A percentile compares a stretch with the other conserved stretches of the same genome.
Evolutionary conservation across 2,888 invertebrate species (phyloP).

Genomic region (Elysia crispata): DNA sequence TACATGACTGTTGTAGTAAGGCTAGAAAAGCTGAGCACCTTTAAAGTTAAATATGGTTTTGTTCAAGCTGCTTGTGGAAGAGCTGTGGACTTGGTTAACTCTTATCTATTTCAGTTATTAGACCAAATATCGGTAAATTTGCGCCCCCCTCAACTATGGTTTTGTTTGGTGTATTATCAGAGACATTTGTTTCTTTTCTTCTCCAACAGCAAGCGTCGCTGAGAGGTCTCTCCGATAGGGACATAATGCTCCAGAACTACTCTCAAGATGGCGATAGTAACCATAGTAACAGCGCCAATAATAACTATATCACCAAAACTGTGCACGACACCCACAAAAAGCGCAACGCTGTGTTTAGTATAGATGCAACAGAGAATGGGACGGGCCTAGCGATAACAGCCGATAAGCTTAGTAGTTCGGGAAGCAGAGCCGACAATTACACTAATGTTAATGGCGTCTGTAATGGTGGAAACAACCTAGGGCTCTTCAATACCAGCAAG

Average conservation of each 20-base stretch:
- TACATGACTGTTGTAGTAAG: no score
- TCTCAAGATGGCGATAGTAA: slow-evolving; percentile 41
- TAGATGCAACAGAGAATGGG: background rate
- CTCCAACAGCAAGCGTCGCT: slow-evolving; percentile 19
- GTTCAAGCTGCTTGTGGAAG: no score
- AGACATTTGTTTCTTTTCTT: background rate
- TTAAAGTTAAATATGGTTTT: no score
- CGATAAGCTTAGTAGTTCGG: background rate
- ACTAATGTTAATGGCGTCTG: background rate
- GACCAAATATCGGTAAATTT: no score
- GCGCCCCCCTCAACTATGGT: no score
- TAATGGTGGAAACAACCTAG: background rate
- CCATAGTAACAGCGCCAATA: slow-evolving; percentile 20
- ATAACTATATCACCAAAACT: background rate
- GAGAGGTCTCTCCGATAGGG: slow-evolving; percentile 36
- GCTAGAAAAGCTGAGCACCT: no score
- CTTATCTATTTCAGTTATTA: no score
- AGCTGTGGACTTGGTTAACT: no score
- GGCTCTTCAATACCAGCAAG: background rate
- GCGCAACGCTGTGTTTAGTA: slow-evolving; percentile 32
- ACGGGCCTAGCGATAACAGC: background rate
- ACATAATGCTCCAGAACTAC: slow-evolving; percentile 44
- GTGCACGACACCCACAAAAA: slow-evolving; percentile 34
- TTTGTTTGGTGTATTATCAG: no score
- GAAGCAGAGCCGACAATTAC: slow-evolving; percentile 1